Conservation (phyloP, 2,888 invertebrate genomes). For the Mellilla xanthometata region DNA sequence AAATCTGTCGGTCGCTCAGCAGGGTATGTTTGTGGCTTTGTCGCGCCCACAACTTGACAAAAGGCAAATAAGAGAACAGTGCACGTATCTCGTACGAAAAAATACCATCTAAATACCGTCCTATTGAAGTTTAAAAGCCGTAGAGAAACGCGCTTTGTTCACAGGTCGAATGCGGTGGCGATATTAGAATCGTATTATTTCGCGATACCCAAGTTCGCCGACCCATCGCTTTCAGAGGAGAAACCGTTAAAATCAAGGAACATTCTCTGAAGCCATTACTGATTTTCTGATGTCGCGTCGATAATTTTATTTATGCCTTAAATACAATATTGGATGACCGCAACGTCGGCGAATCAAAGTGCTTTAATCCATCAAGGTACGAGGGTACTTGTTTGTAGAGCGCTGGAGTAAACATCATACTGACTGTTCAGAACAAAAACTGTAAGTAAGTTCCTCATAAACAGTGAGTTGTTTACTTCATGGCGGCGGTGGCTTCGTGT, state of each 20-base stretch:
- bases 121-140: slow-evolving; percentile 81
- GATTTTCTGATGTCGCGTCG: slow-evolving; percentile 44
- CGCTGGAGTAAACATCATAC: slow-evolving; percentile 45
- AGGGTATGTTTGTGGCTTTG: slow-evolving; percentile 79
- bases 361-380: slow-evolving; percentile 37
- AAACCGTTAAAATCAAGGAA: slow-evolving; percentile 46
- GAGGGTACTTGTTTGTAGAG: slow-evolving; percentile 42
- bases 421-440: slow-evolving; percentile 44
- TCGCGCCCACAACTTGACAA: slow-evolving; percentile 80
- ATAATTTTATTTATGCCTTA: slow-evolving; percentile 58
- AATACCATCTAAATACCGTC: slow-evolving; percentile 77
- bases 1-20: slow-evolving; percentile 72
- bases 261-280: slow-evolving; percentile 32
- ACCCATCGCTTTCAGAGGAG: slow-evolving; percentile 27
- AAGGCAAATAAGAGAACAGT: slow-evolving; percentile 81
- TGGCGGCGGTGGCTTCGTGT: slow-evolving; percentile 50
- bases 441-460: slow-evolving; percentile 58
- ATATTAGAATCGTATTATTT: slow-evolving; percentile 77
- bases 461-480: slow-evolving; percentile 65
- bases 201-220: slow-evolving; percentile 41
- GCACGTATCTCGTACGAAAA: slow-evolving; percentile 54
- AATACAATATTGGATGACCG: slow-evolving; percentile 43
- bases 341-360: slow-evolving; percentile 48
- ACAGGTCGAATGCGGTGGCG: slow-evolving; percentile 71
- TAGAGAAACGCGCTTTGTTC: slow-evolving; percentile 73